Conservation (phyloP, 2,113 vertebrate genomes). For the Tachysurus vachellii region DNA sequence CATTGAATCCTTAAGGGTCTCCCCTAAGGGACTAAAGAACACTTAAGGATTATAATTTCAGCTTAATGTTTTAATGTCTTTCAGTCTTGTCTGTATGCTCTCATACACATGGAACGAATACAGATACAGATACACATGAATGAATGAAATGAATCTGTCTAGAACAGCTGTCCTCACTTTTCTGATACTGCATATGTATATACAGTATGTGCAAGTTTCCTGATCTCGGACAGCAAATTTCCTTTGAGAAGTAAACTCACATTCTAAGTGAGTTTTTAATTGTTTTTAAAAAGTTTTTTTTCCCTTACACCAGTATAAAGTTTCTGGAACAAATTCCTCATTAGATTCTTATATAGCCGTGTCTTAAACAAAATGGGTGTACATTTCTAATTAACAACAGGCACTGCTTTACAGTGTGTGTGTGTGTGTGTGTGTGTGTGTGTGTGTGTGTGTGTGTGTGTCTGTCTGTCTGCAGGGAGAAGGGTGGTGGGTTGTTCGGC, state of each 20-base stretch:
- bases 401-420: background rate
- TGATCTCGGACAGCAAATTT: conserved; percentile 33
- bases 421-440: background rate
- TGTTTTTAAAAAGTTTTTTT: background rate
- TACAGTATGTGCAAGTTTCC: conserved; percentile 11
- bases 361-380: background rate
- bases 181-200: conserved; percentile 6
- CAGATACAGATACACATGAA: too few species aligned
- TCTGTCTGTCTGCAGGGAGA: background rate
- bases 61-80: conserved; percentile 7
- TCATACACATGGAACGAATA: background rate
- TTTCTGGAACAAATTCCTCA: background rate
- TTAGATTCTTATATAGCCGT: background rate
- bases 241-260: background rate
- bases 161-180: conserved; percentile 8
- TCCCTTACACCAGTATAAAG: background rate
- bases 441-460: too few species aligned
- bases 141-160: conserved; percentile 21
- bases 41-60: conserved; percentile 12
- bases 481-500: background rate
- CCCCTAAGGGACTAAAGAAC: background rate
- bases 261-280: background rate
- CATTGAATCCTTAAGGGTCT: background rate
- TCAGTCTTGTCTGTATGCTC: background rate
- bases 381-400: conserved; percentile 22